Evolutionary conservation across 2,888 invertebrate genomes (phyloP), one percentile per base, ranked within the genome.

Genomic region (Craniophora ligustri): DNA sequence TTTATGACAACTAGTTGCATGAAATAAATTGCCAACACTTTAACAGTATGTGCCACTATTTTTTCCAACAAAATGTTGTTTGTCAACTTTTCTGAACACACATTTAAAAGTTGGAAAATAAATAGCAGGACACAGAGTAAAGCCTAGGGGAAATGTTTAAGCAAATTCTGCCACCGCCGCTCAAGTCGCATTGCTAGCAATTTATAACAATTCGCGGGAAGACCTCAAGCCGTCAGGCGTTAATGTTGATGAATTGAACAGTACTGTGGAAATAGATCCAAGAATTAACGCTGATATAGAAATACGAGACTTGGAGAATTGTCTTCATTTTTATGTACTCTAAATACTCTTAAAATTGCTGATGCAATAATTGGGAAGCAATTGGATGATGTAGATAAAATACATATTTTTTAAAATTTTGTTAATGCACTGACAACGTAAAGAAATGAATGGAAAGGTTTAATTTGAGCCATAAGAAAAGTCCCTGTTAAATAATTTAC

Each of bases 211-310:
- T 74, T 59, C 63, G 38, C 30, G 38, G 35, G 40, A 41, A 67
- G 57, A 67, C 66, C 63, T 58, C 59, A 60, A 16, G 21, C 61
- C 62, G 76, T 75, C 76, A 45, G 31, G 14, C 45, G 46, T 28
- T 75, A 76, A 76, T 76, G 71, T 67, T 76, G 76, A 76, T 73
- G 72, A 67, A 76, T 76, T 66, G 73, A 64, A 59, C 59, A 48
- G 39, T 64, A 55, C 53, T 69, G 57, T 56, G 39, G 28, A 36
- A 54, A 48, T 50, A 46, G 51, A 58, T 59, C 40, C 47, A 26
- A 42, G 67, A 59, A 73, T 62, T 54, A 61, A 18, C 53, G 19
- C 42, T 42, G 38, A 56, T 67, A 58, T 41, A 50, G 54, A 64
- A 64, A 62, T 49, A 55, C 38, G 42, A 34, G 44, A 21, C 26